Evolutionary conservation across 2,113 vertebrate genomes (phyloP).

Genomic region (Paralichthys olivaceus): DNA sequence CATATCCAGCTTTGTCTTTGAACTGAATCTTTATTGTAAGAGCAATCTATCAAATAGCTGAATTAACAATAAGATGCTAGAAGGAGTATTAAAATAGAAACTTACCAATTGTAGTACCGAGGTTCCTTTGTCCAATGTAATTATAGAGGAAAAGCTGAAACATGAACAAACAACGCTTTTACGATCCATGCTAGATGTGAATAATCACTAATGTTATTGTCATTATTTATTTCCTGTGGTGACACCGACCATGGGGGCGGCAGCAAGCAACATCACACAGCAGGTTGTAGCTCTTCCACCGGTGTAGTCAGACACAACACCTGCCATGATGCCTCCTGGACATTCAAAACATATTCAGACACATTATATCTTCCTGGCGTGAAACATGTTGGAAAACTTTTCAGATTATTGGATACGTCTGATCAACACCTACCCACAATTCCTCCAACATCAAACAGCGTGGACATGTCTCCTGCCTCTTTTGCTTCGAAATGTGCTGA

Average conservation of each 20-base stretch:
- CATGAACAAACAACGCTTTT: neutral
- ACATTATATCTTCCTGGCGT: neutral
- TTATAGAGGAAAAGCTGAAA: conserved; percentile 94
- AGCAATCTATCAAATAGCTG: too few relatives aligned
- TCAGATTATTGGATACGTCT: neutral
- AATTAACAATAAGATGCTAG: neutral
- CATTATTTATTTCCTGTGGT: too few relatives aligned
- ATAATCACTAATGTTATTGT: neutral
- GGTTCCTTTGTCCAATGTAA: conserved; percentile 86
- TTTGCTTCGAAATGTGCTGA: conserved; percentile 93
- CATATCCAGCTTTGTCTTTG: neutral
- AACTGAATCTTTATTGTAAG: neutral
- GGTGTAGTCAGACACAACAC: conserved; percentile 90
- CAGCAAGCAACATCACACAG: conserved; percentile 88
- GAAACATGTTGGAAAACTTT: too few relatives aligned
- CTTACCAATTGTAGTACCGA: conserved; percentile 88
- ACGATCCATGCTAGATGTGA: neutral
- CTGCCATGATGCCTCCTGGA: conserved; percentile 92
- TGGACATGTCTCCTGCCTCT: conserved; percentile 92
- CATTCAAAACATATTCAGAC: conserved; percentile 12
- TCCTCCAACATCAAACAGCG: conserved; percentile 95
- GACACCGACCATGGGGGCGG: conserved; percentile 91
- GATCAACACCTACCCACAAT: conserved; percentile 87
- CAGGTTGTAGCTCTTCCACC: conserved; percentile 93
- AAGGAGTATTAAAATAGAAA: neutral